Evolutionary conservation across 2,113 vertebrate genomes (phyloP).

Genomic region (Cyprinodon tularosa): DNA sequence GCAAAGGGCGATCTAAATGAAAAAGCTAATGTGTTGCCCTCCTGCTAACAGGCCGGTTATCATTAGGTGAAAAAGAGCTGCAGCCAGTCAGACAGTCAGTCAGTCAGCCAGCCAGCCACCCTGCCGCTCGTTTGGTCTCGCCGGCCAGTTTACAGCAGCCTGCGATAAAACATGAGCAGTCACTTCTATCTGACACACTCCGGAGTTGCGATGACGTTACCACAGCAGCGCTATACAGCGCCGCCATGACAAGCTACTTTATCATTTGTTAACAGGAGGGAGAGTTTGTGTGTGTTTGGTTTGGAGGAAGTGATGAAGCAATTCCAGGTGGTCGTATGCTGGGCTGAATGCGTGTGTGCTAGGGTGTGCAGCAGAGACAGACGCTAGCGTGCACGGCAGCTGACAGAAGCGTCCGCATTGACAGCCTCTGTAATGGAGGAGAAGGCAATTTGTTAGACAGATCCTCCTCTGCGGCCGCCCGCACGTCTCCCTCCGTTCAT

Average conservation of each 20-base stretch:
- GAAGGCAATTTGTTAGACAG: slow-evolving; percentile 82
- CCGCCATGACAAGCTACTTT: slow-evolving; percentile 65
- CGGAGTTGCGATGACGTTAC: slow-evolving; percentile 47
- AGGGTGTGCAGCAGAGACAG: slow-evolving; percentile 26
- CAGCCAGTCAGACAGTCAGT: neutral
- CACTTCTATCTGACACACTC: slow-evolving; percentile 73
- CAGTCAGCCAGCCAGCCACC: slow-evolving; percentile 22
- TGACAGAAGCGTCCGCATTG: slow-evolving; percentile 80
- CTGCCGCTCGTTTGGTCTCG: slow-evolving; percentile 42
- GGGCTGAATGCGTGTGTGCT: slow-evolving; percentile 8
- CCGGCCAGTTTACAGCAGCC: slow-evolving; percentile 66
- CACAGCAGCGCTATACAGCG: slow-evolving; percentile 32
- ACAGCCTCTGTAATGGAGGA: slow-evolving; percentile 83
- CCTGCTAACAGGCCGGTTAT: neutral
- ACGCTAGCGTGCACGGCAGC: slow-evolving; percentile 79
- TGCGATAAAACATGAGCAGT: slow-evolving; percentile 73
- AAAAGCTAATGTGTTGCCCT: slow-evolving; percentile 9
- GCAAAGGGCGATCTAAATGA: neutral
- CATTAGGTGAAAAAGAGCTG: neutral
- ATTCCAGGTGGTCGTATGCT: slow-evolving; percentile 16
- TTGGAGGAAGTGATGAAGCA: slow-evolving; percentile 33
- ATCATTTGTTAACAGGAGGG: slow-evolving; percentile 80
- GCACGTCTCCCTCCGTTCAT: slow-evolving; percentile 66
- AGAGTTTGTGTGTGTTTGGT: slow-evolving; percentile 19
- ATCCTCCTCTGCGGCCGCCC: slow-evolving; percentile 79